Evolutionary conservation across 2,888 invertebrate genomes (phyloP), one percentile per base, ranked within the genome.

Genomic region (Anodontia alba): DNA sequence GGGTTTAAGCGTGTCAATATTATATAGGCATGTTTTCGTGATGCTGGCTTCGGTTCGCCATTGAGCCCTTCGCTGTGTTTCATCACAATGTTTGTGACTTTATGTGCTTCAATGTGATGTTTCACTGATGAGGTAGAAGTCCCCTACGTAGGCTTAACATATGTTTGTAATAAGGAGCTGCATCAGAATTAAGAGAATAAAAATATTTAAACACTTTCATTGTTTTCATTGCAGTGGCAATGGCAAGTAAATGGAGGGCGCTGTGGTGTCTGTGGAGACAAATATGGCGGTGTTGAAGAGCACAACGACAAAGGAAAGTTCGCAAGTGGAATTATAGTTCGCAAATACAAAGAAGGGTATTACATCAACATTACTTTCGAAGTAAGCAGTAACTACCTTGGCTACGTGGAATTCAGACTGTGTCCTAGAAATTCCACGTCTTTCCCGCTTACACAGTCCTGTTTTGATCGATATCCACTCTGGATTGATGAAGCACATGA

Each of bases 231-330:
- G 29, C 85, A 92, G 92, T 89, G 90, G 23, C 92, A 92, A 62
- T 92, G 92, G 92, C 69, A 87, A 1, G 79, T 88, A 31, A 90
- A 93, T 80, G 88, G 88, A 46, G 98, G 98, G 0, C 96, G 96
- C 88, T 98, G 98, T 93, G 98, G 98, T 0, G 96, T 98, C 49
- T 98, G 98, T 92, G 98, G 98, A 0, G 98, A 98, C 94, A 96
- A 98, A 1, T 96, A 96, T 92, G 89, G 91, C 51, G 89, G 89
- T 1, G 90, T 91, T 10, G 88, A 92, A 31, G 86, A 89, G 8
- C 92, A 94, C 81, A 93, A 94, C 76, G 91, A 90, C 31, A 90
- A 92, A 5, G 94, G 94, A 1, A 89, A 87, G 38, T 94, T 91
- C 79, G 93, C 92, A 8, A 91, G 90, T 43, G 93, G 93, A 5